Evolutionary conservation across 2,888 invertebrate genomes (phyloP).

Genomic region (Erannis defoliaria): DNA sequence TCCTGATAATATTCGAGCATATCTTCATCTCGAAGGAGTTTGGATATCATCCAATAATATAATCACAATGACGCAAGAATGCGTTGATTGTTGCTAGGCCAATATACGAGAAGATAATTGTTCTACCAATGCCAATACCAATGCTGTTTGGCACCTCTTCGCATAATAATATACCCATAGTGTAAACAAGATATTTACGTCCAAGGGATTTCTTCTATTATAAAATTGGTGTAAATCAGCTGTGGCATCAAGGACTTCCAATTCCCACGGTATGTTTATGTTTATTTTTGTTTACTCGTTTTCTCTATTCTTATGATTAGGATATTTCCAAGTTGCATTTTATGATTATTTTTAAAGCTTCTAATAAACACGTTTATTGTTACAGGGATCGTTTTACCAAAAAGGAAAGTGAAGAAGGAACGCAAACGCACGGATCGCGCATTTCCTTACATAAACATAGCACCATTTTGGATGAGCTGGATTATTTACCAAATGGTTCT

Average conservation of each 20-base stretch:
- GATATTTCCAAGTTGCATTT: no score
- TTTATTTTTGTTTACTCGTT: conserved; percentile 27
- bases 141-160: conserved; percentile 63
- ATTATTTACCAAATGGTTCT: neutral
- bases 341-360: neutral
- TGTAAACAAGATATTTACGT: conserved; percentile 66
- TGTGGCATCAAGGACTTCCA: conserved; percentile 25
- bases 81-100: conserved; percentile 45
- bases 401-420: conserved; percentile 2
- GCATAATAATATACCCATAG: conserved; percentile 48
- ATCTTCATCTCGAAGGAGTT: conserved; percentile 38
- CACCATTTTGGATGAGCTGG: conserved; percentile 6
- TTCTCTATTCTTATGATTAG: conserved; percentile 9
- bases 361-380: neutral
- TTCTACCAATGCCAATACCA: conserved; percentile 58
- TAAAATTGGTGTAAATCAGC: conserved; percentile 30
- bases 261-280: conserved; percentile 41
- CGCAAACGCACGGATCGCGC: neutral
- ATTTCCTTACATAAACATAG: neutral
- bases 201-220: conserved; percentile 41
- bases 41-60: conserved; percentile 44
- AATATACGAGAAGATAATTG: conserved; percentile 39
- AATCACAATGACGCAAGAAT: conserved; percentile 28
- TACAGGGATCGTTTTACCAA: conserved; percentile 3
- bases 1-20: conserved; percentile 29